phyloP scores from a whole-genome alignment of 2,797 vertebrate species.

The Clarias pachynema region DNA sequence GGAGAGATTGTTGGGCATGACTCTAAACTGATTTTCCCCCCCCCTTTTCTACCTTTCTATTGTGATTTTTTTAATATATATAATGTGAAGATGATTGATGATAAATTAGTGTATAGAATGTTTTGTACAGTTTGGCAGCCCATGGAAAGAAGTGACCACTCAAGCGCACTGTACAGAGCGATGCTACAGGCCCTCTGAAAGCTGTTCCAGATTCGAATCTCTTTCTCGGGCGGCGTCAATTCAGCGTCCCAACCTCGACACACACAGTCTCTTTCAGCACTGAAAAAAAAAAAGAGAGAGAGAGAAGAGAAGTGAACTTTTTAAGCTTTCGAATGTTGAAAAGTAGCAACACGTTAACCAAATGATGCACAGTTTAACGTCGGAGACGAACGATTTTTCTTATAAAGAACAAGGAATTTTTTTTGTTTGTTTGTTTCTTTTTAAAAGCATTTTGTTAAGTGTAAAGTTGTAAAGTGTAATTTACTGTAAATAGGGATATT shows the following conservation, averaged over 20 bases:
- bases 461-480: constrained; percentile 82
- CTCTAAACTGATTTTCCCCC: constrained; percentile 67
- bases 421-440: constrained; percentile 55
- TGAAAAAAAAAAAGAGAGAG: not conserved
- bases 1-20: constrained; percentile 65
- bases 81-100: constrained; percentile 62
- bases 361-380: constrained; percentile 27
- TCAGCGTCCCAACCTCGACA: constrained; percentile 40
- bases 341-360: constrained; percentile 34
- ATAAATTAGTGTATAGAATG: constrained; percentile 63
- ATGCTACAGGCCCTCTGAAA: constrained; percentile 65
- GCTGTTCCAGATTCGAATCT: constrained; percentile 57
- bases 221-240: constrained; percentile 45
- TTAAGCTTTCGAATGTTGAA: constrained; percentile 11
- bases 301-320: constrained; percentile 14
- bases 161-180: constrained; percentile 45
- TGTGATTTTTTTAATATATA: constrained; percentile 47
- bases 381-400: constrained; percentile 32
- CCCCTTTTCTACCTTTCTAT: constrained; percentile 45
- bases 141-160: constrained; percentile 31
- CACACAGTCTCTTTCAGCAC: constrained; percentile 38
- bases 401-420: constrained; percentile 40
- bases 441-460: constrained; percentile 66
- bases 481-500: constrained; percentile 80
- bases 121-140: constrained; percentile 60